A percentile compares a stretch with the other conserved stretches of the same genome.
Evolutionary conservation across 30 jellyfish, hydroid and myxozoan genomes (phyloP).

Genomic region (Nemopilema nomurai): DNA sequence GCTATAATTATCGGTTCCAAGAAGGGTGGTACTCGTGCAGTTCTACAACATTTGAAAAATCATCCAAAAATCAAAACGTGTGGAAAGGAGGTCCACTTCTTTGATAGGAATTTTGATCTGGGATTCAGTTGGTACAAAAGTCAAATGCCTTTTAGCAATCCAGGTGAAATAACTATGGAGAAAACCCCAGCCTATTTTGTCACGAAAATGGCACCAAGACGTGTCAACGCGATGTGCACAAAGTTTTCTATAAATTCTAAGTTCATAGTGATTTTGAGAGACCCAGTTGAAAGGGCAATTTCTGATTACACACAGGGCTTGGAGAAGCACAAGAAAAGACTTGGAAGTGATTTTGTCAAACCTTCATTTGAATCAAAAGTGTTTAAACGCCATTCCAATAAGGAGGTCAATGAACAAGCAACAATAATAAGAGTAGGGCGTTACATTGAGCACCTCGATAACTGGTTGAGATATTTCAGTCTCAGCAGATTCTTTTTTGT

Average conservation of each 20-base stretch:
- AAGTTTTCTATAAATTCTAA: conserved; percentile 12
- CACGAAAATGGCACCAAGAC: conserved; percentile 34
- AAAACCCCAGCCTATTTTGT: conserved; percentile 75
- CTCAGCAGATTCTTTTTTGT: conserved; percentile 36
- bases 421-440: conserved; percentile 32
- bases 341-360: not conserved
- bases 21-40: conserved; percentile 77
- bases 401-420: conserved; percentile 30
- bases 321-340: not conserved
- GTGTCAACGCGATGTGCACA: conserved; percentile 14
- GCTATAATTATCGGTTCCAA: conserved; percentile 73
- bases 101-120: conserved; percentile 44
- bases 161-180: conserved; percentile 55
- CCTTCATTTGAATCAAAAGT: conserved; percentile 30
- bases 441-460: conserved; percentile 42
- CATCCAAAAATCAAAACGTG: conserved; percentile 51
- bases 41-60: conserved; percentile 28
- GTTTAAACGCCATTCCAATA: not conserved
- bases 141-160: conserved; percentile 58
- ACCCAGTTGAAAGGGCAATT: conserved; percentile 63
- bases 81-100: conserved; percentile 62
- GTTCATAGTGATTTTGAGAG: conserved; percentile 47
- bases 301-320: conserved; percentile 73
- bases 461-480: conserved; percentile 56
- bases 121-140: conserved; percentile 58